Evolutionary conservation across 2,888 invertebrate species (phyloP), one percentile per base, ranked within the genome.

Genomic region (Meteorus cinctellus): DNA sequence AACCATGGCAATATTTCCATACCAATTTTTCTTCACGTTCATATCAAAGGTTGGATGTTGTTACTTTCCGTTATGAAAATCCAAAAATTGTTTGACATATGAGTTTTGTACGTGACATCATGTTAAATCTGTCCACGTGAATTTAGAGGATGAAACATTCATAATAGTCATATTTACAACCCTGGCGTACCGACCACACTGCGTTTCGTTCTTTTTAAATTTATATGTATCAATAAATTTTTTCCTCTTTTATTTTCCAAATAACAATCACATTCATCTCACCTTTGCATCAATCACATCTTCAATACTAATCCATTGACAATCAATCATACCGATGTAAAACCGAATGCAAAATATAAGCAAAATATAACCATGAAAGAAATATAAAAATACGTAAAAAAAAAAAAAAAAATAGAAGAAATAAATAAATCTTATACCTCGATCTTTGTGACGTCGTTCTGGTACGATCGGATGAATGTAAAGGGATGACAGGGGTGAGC

Each of bases 401-500:
- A 14, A 27, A 19, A 16, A 31, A n/a, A n/a, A 45, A 27, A 29
- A 67, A 45, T 31, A 24, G 31, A 45, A 31, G 67, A 48, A 27
- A 63, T 29, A 66, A 60, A 65, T 75, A 59, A 71, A 75, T 75
- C 66, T 48, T 71, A 41, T 59, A 31, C 19, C 45, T 66, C 71
- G 66, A 71, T 45, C 29, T 75, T 66, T 45, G 36, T 75, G 71
- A 71, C 14, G 51, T 55, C 59, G 36, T 75, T 63, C 76, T 66
- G 83, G 19, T 55, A 55, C 19, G 84, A 84, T 86, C 82, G 84
- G 84, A 83, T 84, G 77, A 78, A 84, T 82, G 86, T 86, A 85
- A 86, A 82, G 84, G 83, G 86, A 85, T 84, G 85, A 85, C 85
- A 84, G 83, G 73, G 80, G 82, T 80, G 81, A 81, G 80, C 81